Percentiles rank a stretch among this genome's conserved stretches.
Conservation (phyloP, 2,888 invertebrate genomes). For the Dynastes hyllus region DNA sequence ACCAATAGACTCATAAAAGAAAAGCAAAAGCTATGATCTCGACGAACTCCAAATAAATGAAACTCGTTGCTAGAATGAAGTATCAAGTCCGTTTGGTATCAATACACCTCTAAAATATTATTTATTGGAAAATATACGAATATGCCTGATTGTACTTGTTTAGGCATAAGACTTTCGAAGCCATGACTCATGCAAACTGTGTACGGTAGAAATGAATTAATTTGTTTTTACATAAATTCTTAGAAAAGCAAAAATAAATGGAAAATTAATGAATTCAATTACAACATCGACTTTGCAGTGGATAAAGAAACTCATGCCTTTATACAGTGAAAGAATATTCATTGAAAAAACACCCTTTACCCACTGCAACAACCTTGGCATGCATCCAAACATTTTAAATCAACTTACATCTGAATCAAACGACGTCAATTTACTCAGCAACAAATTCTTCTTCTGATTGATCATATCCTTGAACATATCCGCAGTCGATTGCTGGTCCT, state of each 20-base stretch:
- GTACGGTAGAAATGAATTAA: no score
- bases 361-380: constrained; percentile 19
- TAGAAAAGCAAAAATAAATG: neutral
- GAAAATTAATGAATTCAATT: neutral
- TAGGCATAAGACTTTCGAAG: neutral
- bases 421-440: constrained; percentile 90
- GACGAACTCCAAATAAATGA: no score
- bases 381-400: constrained; percentile 23
- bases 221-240: no score
- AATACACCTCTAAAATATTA: neutral
- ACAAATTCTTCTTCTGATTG: constrained; percentile 91
- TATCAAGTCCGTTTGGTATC: neutral
- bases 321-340: neutral
- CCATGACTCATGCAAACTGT: no score
- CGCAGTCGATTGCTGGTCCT: constrained; percentile 84
- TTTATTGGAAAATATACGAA: constrained; percentile 45
- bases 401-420: constrained; percentile 92
- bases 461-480: constrained; percentile 96
- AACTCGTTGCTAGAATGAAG: no score
- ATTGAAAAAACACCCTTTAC: neutral
- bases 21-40: no score
- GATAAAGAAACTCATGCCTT: neutral
- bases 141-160: constrained; percentile 54
- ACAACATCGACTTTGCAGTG: neutral
- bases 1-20: no score